Evolutionary conservation across 1,140 invertebrate species (phyloP), one percentile per base, ranked within the genome.

Genomic region (Linepithema humile): DNA sequence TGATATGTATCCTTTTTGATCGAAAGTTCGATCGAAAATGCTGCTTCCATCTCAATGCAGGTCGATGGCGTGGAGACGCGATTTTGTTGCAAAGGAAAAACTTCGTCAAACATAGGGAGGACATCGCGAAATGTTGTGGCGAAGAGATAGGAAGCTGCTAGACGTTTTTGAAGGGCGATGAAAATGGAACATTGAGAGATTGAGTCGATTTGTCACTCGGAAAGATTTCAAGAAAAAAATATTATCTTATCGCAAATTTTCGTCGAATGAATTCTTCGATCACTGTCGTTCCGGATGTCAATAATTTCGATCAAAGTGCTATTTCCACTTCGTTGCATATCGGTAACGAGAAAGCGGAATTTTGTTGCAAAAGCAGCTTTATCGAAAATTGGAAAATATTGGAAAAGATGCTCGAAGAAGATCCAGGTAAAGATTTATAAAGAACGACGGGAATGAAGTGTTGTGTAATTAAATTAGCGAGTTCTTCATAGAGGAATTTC

Each of bases 271-370:
- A 43, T 80, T 55, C 50, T 20, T 43, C 62, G 12, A 67, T 40
- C 23, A 43, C 43, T 78, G 32, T 67, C 38, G 4, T 53, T n/a
- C 4, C 10, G 45, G 6, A 29, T 55, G 43, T 48, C 17, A 17
- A 12, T 40, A n/a, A 59, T 74, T 62, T 82, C 53, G 43, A 74
- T 64, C 48, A 67, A 77, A 86, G 50, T 69, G 20, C 69, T 40
- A 85, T 82, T 86, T 86, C 48, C 70, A 80, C 75, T 32, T 85
- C 55, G 40, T 35, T 83, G 45, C 45, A 32, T 38, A 57, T 64
- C 26, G 40, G 12, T 6, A 43, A 43, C 7, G 40, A 43, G 50
- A 55, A 23, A 7, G 9, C 32, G 2, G 40, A 32, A 38, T 73
- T 50, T 72, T 12, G n/a, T 40, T 26, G 40, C 48, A 9, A 26